Conservation (phyloP, 2,113 vertebrate genomes). For the Mirza zaza region DNA sequence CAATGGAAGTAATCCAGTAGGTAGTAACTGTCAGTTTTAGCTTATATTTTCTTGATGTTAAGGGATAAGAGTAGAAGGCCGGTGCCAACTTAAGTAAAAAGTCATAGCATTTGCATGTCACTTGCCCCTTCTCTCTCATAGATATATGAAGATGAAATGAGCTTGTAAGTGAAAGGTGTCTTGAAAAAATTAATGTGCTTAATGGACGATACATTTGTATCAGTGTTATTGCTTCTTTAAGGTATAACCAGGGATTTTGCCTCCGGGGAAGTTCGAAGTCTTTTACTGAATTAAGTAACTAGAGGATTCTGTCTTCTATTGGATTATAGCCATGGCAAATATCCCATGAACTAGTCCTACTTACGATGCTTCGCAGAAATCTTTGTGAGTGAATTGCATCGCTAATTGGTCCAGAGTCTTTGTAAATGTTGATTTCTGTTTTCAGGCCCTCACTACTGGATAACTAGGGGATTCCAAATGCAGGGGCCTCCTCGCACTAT, state of each 20-base stretch:
- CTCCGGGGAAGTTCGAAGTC: neutral
- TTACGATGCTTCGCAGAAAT: neutral
- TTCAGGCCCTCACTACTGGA: conserved; percentile 77
- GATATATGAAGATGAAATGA: neutral
- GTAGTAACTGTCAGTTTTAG: neutral
- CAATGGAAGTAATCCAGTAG: neutral
- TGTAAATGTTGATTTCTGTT: conserved; percentile 1
- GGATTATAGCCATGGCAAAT: neutral
- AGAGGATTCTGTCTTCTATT: neutral
- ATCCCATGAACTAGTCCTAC: neutral
- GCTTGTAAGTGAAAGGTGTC: neutral
- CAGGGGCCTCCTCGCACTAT: conserved; percentile 71
- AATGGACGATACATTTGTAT: neutral
- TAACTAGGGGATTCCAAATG: conserved; percentile 79
- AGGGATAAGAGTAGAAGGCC: neutral
- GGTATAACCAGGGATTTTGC: neutral
- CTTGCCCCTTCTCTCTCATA: neutral
- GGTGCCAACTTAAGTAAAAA: neutral
- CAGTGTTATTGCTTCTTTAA: neutral
- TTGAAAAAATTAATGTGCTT: neutral
- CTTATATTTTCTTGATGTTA: neutral
- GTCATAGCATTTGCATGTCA: neutral
- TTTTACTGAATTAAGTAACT: neutral
- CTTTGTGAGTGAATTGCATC: neutral
- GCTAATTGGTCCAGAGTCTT: neutral